phyloP scores from a whole-genome alignment of 2,797 vertebrate genomes.

The Syndactyla subalaris region DNA sequence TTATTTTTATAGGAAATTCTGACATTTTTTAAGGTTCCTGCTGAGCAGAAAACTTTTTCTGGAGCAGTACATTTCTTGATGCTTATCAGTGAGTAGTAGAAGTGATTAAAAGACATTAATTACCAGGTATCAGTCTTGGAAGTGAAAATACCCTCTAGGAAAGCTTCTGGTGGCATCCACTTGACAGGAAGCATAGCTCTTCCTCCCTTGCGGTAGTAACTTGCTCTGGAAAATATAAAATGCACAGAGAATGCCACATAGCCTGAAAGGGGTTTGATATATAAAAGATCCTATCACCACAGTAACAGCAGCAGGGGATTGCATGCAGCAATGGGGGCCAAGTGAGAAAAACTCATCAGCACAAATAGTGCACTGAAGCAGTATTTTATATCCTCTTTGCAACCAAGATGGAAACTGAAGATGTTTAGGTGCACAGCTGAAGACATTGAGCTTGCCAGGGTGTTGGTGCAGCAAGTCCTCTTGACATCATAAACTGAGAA shows the following conservation, averaged over 20 bases:
- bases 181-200: conserved; percentile 92
- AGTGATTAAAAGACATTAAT: neutral
- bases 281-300: neutral
- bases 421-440: neutral
- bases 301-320: neutral
- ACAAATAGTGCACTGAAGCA: neutral
- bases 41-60: neutral
- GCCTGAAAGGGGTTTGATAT: neutral
- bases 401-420: neutral
- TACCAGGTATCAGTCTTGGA: conserved; percentile 96
- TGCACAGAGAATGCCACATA: neutral
- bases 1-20: neutral
- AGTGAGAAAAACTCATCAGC: neutral
- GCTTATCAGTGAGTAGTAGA: neutral
- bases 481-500: neutral
- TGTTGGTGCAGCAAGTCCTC: neutral
- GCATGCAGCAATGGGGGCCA: neutral
- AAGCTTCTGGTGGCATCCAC: conserved; percentile 95
- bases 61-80: neutral
- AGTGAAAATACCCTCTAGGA: conserved; percentile 94
- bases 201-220: conserved; percentile 91
- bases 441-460: neutral
- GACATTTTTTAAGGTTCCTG: neutral
- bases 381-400: neutral
- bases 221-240: conserved; percentile 80